Conservation (phyloP, 2,113 vertebrate genomes). For the Geococcyx californianus region DNA sequence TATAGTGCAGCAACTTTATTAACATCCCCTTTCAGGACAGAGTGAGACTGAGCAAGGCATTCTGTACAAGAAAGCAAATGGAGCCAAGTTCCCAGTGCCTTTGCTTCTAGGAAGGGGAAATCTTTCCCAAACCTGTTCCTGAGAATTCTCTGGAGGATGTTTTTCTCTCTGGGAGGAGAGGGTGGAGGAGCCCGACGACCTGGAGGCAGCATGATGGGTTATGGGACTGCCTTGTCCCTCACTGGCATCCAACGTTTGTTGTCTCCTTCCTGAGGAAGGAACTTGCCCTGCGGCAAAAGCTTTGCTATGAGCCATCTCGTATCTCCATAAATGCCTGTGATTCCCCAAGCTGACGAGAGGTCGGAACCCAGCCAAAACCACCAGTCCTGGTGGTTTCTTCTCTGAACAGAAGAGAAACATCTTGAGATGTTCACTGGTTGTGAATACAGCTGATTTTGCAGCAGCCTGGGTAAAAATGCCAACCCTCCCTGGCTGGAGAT, state of each 20-base stretch:
- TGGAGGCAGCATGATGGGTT: accelerated
- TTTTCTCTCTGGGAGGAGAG: not conserved
- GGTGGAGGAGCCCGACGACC: not conserved
- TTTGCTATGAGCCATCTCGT: accelerated
- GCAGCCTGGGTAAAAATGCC: not conserved
- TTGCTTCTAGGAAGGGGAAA: not conserved
- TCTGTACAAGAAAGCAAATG: not conserved
- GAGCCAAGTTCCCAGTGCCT: not conserved
- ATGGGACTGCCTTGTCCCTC: not conserved
- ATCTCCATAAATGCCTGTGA: not conserved
- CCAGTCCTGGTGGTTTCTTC: no score
- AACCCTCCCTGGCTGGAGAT: not conserved
- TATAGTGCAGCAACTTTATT: not conserved
- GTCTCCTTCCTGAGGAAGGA: not conserved
- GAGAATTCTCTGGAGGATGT: not conserved
- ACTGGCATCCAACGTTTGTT: not conserved
- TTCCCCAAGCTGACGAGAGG: not conserved
- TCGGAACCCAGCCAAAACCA: constrained; percentile 12
- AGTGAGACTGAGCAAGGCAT: not conserved
- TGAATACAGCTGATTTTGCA: not conserved
- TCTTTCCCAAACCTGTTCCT: not conserved
- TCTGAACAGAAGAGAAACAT: not conserved
- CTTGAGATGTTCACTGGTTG: not conserved
- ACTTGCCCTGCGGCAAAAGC: not conserved
- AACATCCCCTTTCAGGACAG: not conserved